Evolutionary conservation across 2,113 vertebrate genomes (phyloP).

Genomic region (Himantopus leucocephalus): DNA sequence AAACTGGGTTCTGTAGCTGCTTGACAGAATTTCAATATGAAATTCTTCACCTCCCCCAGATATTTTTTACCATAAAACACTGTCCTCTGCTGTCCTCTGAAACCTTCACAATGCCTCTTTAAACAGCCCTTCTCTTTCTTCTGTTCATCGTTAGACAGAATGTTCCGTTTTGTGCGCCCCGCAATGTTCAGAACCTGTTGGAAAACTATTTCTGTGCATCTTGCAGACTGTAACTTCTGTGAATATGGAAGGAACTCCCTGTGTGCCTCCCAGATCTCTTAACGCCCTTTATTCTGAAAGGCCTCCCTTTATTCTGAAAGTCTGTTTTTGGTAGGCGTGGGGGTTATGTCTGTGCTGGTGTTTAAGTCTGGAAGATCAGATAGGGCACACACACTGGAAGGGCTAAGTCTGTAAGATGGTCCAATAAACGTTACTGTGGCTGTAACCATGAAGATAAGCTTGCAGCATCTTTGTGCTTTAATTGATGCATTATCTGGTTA

Average conservation of each 20-base stretch:
- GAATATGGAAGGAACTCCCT: background rate
- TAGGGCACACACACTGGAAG: fast-evolving
- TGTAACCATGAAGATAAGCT: background rate
- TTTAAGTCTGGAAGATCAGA: background rate
- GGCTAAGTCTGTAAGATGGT: background rate
- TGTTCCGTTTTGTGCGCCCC: background rate
- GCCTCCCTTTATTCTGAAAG: background rate
- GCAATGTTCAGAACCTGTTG: background rate
- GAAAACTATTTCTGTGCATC: background rate
- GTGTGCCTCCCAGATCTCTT: background rate
- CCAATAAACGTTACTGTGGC: background rate
- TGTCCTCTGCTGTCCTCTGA: background rate
- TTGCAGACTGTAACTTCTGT: background rate
- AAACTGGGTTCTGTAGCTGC: background rate
- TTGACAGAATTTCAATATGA: background rate
- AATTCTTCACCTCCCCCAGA: background rate
- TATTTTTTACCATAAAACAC: background rate
- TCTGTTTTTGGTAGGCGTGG: background rate
- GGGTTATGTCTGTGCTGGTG: background rate
- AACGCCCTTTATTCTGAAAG: background rate
- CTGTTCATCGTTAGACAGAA: background rate
- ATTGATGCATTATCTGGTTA: background rate
- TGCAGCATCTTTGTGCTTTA: background rate
- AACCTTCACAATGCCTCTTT: background rate
- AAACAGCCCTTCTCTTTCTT: background rate